phyloP scores from a whole-genome alignment of 2,113 vertebrate genomes.

The Dermatemys mawii region DNA sequence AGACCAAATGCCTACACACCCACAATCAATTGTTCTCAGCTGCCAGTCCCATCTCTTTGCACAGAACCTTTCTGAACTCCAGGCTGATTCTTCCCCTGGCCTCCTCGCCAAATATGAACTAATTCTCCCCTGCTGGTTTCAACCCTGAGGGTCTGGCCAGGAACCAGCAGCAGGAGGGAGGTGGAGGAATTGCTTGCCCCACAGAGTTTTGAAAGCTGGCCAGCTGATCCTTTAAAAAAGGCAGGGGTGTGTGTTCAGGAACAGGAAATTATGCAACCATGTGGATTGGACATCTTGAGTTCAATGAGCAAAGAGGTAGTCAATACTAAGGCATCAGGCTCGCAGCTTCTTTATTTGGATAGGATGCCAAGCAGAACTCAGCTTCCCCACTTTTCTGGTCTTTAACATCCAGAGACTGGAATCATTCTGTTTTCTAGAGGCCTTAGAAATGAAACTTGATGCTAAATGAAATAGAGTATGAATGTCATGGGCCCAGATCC shows the following conservation, averaged over 20 bases:
- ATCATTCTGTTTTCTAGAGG: neutral
- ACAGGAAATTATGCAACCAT: neutral
- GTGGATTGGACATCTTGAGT: neutral
- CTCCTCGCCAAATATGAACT: neutral
- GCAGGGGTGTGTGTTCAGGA: neutral
- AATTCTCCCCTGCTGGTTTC: neutral
- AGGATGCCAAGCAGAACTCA: neutral
- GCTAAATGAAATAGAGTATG: neutral
- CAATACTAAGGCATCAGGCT: neutral
- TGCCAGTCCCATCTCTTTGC: neutral
- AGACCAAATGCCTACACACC: constrained; percentile 18
- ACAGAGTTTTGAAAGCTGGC: neutral
- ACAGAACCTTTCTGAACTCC: neutral
- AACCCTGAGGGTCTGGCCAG: neutral
- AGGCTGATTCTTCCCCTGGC: neutral
- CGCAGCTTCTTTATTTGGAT: neutral
- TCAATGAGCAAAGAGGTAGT: neutral
- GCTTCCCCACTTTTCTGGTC: neutral
- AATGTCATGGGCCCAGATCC: neutral
- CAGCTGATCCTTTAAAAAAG: neutral
- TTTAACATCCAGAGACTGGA: neutral
- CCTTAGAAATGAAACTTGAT: neutral
- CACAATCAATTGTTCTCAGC: neutral
- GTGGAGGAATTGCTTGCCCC: neutral
- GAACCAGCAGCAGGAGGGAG: neutral